Conservation (phyloP, 2,113 vertebrate genomes). For the Notothenia rossii region DNA sequence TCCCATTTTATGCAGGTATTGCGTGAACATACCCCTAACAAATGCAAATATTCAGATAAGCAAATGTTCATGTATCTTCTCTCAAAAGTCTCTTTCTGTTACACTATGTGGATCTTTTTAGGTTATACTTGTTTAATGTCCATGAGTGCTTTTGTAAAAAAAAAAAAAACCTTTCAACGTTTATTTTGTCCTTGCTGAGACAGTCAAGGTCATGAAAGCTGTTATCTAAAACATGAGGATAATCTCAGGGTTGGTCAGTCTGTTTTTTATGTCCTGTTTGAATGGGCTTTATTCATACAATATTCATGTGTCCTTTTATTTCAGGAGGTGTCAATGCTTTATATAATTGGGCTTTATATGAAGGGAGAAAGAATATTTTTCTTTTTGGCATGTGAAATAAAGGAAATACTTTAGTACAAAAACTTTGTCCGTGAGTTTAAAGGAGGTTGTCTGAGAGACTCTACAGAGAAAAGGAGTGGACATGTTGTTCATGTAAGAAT, state of each 20-base stretch:
- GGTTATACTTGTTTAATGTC: background rate
- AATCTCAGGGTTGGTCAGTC: slow-evolving; percentile 64
- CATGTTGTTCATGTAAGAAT: slow-evolving; percentile 6
- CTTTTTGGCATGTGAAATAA: background rate
- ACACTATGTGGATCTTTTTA: background rate
- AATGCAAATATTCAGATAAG: background rate
- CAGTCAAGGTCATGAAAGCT: slow-evolving; percentile 69
- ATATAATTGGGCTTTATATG: background rate
- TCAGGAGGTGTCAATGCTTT: background rate
- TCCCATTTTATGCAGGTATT: background rate
- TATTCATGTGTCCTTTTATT: slow-evolving; percentile 23
- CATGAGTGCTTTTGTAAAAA: slow-evolving; percentile 17
- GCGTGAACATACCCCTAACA: background rate
- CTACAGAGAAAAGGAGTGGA: background rate
- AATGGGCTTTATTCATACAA: slow-evolving; percentile 52
- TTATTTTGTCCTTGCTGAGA: slow-evolving; percentile 66
- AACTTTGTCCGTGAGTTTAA: background rate
- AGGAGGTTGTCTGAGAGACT: background rate
- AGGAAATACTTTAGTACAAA: background rate
- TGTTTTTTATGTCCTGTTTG: slow-evolving; percentile 54
- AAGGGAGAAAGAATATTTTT: slow-evolving; percentile 6
- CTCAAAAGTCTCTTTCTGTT: background rate
- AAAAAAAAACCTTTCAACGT: slow-evolving; percentile 13
- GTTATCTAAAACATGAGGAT: slow-evolving; percentile 69
- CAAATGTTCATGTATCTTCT: background rate